Evolutionary conservation across 2,888 invertebrate species (phyloP).

Genomic region (Diogma glabrata): DNA sequence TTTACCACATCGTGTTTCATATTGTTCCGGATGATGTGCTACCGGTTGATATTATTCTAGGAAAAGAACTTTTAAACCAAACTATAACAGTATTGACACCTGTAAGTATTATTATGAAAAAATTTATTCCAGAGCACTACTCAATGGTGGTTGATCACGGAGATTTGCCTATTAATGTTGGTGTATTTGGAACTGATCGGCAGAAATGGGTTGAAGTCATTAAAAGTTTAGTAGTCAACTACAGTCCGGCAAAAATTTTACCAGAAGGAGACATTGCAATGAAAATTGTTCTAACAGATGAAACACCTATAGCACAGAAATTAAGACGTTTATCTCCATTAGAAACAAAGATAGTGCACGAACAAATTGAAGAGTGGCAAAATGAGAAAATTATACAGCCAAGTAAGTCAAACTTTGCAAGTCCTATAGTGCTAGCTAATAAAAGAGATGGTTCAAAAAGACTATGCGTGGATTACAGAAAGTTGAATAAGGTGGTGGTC

Average conservation of each 20-base stretch:
- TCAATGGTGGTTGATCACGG: background rate
- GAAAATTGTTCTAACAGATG: slow-evolving; percentile 24
- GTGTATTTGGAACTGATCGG: background rate
- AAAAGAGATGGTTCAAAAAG: slow-evolving; percentile 14
- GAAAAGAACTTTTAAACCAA: background rate
- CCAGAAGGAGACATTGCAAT: slow-evolving; percentile 14
- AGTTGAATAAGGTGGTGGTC: slow-evolving; percentile 25
- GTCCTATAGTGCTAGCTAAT: slow-evolving; percentile 20
- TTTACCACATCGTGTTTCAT: background rate
- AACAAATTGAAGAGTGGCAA: slow-evolving; percentile 24
- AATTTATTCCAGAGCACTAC: background rate
- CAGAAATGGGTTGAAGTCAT: too few relatives aligned
- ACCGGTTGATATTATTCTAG: too few relatives aligned
- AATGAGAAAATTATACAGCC: slow-evolving; percentile 23
- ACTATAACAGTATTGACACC: background rate
- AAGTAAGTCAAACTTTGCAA: slow-evolving; percentile 24
- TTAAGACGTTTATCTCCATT: too few relatives aligned
- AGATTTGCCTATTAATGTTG: background rate
- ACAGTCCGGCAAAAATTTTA: background rate
- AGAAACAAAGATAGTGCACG: slow-evolving; percentile 21
- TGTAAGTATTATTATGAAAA: background rate
- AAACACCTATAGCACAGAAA: slow-evolving; percentile 23
- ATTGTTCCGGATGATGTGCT: too few relatives aligned
- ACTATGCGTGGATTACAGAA: slow-evolving; percentile 29
- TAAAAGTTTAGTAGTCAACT: too few relatives aligned